Conservation (phyloP, 2,797 vertebrate genomes). For the Zalophus californianus region DNA sequence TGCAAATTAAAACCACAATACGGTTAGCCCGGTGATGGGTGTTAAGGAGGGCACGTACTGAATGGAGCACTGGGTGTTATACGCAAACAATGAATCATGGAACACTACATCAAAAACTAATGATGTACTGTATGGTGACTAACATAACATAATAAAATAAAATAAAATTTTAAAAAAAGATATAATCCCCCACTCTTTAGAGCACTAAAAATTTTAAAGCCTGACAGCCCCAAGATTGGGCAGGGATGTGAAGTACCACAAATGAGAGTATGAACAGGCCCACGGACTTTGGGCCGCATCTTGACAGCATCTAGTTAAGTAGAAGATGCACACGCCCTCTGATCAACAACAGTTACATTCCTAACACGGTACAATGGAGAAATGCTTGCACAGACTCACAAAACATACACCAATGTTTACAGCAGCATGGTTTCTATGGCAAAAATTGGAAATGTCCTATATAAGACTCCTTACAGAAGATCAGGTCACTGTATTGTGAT, state of each 20-base stretch:
- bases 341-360: neutral
- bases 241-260: neutral
- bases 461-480: neutral
- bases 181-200: neutral
- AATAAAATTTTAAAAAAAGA: no score
- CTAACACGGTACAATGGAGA: neutral
- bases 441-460: neutral
- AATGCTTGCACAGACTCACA: neutral
- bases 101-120: no score
- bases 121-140: no score
- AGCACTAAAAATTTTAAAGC: neutral
- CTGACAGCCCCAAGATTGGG: neutral
- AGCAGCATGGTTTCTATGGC: neutral
- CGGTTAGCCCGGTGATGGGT: no score
- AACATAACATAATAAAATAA: no score
- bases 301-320: neutral
- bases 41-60: no score
- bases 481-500: neutral
- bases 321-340: neutral
- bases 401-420: neutral
- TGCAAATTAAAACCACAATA: slow-evolving; percentile 1
- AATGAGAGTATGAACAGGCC: neutral
- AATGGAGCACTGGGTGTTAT: no score
- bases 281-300: neutral
- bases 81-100: no score